Conservation (phyloP, 2,113 vertebrate genomes). For the Salminus brasiliensis region DNA sequence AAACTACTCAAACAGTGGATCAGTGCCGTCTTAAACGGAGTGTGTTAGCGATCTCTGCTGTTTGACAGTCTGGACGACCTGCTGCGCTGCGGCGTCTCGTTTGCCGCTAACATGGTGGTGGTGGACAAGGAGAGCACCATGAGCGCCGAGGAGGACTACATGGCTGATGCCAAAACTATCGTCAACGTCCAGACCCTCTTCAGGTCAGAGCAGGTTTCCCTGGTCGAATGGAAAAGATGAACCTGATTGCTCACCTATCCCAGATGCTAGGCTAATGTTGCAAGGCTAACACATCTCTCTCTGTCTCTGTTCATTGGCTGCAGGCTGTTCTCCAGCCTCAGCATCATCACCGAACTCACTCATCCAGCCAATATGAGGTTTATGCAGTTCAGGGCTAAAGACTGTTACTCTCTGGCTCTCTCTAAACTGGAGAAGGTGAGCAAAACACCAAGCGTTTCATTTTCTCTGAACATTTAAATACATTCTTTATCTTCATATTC, state of each 20-base stretch:
- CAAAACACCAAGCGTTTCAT: not conserved
- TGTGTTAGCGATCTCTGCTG: not conserved
- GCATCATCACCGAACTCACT: slow-evolving; percentile 83
- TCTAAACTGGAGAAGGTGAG: slow-evolving; percentile 83
- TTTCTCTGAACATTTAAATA: too few relatives aligned
- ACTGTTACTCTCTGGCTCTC: slow-evolving; percentile 78
- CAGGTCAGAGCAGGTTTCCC: slow-evolving; percentile 63
- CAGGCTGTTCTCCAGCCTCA: slow-evolving; percentile 80
- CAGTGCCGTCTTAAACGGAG: too few relatives aligned
- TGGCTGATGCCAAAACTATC: slow-evolving; percentile 84
- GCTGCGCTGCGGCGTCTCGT: slow-evolving; percentile 80
- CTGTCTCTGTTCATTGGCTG: not conserved
- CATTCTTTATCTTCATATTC: too few relatives aligned
- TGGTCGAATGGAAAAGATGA: not conserved
- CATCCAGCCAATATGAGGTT: slow-evolving; percentile 85
- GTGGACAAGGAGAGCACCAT: slow-evolving; percentile 84
- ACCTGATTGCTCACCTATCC: too few relatives aligned
- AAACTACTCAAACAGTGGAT: too few relatives aligned
- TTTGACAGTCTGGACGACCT: slow-evolving; percentile 77
- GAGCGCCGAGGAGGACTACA: slow-evolving; percentile 82
- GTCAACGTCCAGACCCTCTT: slow-evolving; percentile 83
- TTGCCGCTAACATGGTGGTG: slow-evolving; percentile 81
- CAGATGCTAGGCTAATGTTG: too few relatives aligned
- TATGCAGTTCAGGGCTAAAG: slow-evolving; percentile 84
- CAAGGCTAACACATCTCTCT: too few relatives aligned